phyloP scores from a whole-genome alignment of 2,113 vertebrate genomes.

The Sclerurus mexicanus region DNA sequence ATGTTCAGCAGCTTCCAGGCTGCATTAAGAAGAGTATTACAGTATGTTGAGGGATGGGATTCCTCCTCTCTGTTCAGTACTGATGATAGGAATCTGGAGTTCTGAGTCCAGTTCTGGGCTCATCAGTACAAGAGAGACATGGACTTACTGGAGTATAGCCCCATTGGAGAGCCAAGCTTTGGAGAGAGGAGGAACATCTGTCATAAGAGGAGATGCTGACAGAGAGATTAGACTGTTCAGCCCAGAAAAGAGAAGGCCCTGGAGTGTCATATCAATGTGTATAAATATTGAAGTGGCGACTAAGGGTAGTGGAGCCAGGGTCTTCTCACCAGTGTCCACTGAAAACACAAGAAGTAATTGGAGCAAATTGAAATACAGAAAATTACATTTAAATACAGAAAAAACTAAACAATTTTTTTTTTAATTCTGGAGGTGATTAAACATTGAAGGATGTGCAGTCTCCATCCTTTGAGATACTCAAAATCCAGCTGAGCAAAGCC shows the following conservation, averaged over 20 bases:
- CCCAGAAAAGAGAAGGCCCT: neutral
- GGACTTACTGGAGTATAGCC: neutral
- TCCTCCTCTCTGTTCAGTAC: neutral
- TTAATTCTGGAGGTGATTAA: neutral
- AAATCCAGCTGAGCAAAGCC: neutral
- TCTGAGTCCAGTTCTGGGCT: neutral
- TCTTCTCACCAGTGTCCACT: neutral
- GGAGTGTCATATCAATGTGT: fast-evolving
- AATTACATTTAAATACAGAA: neutral
- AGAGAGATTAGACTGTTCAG: neutral
- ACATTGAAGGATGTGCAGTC: neutral
- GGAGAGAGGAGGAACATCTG: neutral
- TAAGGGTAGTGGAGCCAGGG: neutral
- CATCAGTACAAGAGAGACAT: neutral
- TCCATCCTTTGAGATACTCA: neutral
- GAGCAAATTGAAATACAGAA: neutral
- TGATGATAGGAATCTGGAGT: neutral
- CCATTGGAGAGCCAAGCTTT: neutral
- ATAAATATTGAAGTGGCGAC: neutral
- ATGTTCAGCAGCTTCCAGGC: neutral
- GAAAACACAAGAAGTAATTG: neutral
- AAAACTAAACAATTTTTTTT: too few species aligned
- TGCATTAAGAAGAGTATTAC: neutral
- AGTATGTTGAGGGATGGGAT: fast-evolving
- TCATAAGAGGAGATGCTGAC: neutral